phyloP scores from a whole-genome alignment of 30 jellyfish, hydroid and myxozoan genomes.

The Pelagia noctiluca region DNA sequence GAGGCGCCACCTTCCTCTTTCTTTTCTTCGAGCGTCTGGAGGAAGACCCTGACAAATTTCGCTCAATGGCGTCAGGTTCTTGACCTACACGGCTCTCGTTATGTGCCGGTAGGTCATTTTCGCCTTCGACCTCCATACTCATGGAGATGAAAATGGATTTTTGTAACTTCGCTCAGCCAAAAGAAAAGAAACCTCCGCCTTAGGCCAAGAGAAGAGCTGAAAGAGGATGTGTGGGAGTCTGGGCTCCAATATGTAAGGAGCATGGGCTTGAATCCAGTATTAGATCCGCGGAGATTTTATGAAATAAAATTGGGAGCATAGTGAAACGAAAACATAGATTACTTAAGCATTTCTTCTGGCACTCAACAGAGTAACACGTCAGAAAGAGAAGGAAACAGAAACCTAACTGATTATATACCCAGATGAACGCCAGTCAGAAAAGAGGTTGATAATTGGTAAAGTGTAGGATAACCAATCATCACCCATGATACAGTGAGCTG shows the following conservation, averaged over 20 bases:
- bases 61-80: slow-evolving; percentile 25
- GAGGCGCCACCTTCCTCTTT: slow-evolving; percentile 13
- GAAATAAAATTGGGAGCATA: neutral
- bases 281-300: neutral
- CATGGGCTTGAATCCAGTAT: neutral
- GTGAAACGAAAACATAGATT: too few species aligned
- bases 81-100: neutral
- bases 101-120: slow-evolving; percentile 1
- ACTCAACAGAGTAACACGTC: too few species aligned
- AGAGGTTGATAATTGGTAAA: too few species aligned
- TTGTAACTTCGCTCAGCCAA: neutral
- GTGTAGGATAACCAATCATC: too few species aligned
- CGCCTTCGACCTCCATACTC: neutral
- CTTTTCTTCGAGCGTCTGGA: neutral
- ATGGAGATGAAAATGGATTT: too few species aligned
- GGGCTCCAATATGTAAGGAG: slow-evolving; percentile 1
- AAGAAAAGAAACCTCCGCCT: neutral
- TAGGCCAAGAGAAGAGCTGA: slow-evolving; percentile 17
- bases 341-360: too few species aligned
- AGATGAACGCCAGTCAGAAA: too few species aligned
- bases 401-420: too few species aligned
- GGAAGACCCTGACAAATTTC: slow-evolving; percentile 12
- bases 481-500: too few species aligned
- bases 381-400: too few species aligned
- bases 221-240: neutral